Evolutionary conservation across 2,888 invertebrate species (phyloP).

Genomic region (Philaethria dido): DNA sequence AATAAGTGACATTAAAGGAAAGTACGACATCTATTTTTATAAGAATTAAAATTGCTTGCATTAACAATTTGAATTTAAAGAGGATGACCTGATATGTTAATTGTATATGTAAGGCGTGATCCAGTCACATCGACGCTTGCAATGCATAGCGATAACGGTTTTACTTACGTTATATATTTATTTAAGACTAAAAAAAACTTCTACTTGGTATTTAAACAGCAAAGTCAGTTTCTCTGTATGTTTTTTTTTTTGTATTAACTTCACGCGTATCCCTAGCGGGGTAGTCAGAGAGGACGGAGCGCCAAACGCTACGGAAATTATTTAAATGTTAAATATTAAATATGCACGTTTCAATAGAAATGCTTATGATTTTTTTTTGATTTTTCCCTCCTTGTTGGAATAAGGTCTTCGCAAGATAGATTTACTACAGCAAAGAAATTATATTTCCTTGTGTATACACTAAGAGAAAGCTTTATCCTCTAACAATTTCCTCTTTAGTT

Average conservation of each 20-base stretch:
- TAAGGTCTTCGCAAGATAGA: neutral
- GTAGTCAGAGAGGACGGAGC: no score
- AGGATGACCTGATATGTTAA: slow-evolving; percentile 15
- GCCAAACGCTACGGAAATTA: no score
- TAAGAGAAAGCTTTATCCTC: neutral
- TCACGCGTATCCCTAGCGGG: no score
- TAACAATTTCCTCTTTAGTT: neutral
- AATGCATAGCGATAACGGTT: slow-evolving; percentile 25
- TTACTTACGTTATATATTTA: slow-evolving; percentile 6
- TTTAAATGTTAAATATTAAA: no score
- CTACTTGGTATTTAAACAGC: neutral
- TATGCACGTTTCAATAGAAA: no score
- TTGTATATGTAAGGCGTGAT: slow-evolving; percentile 22
- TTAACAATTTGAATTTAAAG: slow-evolving; percentile 9
- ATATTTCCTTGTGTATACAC: slow-evolving; percentile 6
- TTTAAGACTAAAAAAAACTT: neutral
- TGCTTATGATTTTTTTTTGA: neutral
- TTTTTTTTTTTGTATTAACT: neutral
- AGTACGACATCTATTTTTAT: neutral
- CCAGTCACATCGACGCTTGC: slow-evolving; percentile 5
- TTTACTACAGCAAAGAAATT: neutral
- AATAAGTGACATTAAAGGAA: neutral
- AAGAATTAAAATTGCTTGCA: slow-evolving; percentile 1
- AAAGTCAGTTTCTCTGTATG: neutral
- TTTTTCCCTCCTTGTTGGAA: neutral